Base-by-base conservation (phyloP, 2,113 vertebrate species). In the Maccullochella peelii region DNA sequence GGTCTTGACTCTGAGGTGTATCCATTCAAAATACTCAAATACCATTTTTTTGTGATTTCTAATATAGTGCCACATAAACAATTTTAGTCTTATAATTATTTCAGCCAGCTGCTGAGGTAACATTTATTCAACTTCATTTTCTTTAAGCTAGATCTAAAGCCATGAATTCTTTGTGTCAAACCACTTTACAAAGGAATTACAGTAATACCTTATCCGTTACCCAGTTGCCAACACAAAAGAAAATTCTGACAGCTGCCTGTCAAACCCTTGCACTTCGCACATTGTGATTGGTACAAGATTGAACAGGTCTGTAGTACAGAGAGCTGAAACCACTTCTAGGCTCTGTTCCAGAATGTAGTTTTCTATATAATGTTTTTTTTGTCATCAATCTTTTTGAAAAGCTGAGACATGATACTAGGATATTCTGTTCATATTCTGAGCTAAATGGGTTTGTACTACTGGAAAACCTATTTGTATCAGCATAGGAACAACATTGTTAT, bases 241-340 rank as follows among this genome's bases (percentile, higher is more conserved):
- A 84, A 36, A 33, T 15, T 33, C 49, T 74, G 73, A 69, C 77
- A 70, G 63, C 73, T 69, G 77, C 42, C 84, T 77, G 52, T 80
- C 68, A 77, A 72, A 47, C 49, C 5, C 11, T 55, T 10, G 2
- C 6, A 30, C 44, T 52, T 67, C 1, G 0, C 36, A 44, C 68
- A 61, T 20, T 52, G 21, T 58, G 18, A 33, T 47, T 62, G 38
- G 55, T 55, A 40, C 42, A 38, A 61, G 52, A 77, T 27, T 67
- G 62, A 73, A 65, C 78, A 33, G 21, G 38, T 47, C 47, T 54
- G 21, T 16, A 63, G 44, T 47, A 65, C 57, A 38, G 52, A 38
- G 50, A 82, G 47, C 20, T 0, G 1, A 66, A 65, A 71, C 67
- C 40, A 47, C 44, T 71, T 65, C 8, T 1, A 1, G 57, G 20